phyloP scores from a whole-genome alignment of 2,113 vertebrate species.

The Anthoscopus minutus region DNA sequence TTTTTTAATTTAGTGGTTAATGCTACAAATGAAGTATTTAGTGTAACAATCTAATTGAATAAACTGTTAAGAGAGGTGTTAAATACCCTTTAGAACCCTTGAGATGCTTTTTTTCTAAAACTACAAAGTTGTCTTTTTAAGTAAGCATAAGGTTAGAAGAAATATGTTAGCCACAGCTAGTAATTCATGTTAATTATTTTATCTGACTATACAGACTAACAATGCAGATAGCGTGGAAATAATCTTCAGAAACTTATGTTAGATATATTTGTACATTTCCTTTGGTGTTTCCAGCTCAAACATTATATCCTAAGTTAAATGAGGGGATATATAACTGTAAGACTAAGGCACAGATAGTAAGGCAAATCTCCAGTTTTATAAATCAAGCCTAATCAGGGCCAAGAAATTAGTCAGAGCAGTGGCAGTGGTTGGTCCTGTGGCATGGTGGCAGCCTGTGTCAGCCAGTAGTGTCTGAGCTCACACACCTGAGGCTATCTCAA shows the following conservation, averaged over 20 bases:
- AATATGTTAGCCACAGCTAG: background rate
- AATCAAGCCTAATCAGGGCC: background rate
- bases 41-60: conserved; percentile 30
- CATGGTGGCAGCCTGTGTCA: background rate
- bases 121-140: conserved; percentile 19
- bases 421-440: background rate
- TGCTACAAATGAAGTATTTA: background rate
- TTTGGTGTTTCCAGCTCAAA: background rate
- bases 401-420: background rate
- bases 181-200: background rate
- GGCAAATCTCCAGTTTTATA: background rate
- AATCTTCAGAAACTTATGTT: background rate
- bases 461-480: background rate
- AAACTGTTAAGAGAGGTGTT: conserved; percentile 20
- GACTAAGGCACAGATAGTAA: background rate
- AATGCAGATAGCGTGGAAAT: background rate
- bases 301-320: background rate
- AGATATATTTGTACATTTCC: background rate
- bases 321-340: background rate
- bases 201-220: background rate
- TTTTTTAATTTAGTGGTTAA: background rate
- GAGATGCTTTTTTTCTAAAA: conserved; percentile 12
- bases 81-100: conserved; percentile 18
- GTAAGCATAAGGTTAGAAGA: background rate
- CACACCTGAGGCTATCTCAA: background rate